Base-by-base conservation (phyloP, 2,797 vertebrate species). In the Acipenser oxyrinchus region DNA sequence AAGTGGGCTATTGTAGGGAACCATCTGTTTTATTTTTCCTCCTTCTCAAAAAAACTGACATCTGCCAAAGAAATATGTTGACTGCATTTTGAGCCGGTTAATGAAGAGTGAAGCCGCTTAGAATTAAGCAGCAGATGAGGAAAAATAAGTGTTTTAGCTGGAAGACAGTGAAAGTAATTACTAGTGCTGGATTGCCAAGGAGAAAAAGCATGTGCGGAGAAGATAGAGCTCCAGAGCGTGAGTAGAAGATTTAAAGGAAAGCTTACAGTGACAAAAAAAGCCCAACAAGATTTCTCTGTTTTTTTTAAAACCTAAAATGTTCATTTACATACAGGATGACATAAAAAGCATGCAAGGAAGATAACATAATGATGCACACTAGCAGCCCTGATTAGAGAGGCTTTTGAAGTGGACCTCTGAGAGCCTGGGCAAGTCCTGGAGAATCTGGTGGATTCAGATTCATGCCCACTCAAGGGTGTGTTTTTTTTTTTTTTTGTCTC, bases 11-110 rank as follows among this genome's bases (percentile, higher is more conserved):
- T 37, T 37, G 23, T 37, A 37, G 12, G 60, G 18, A 62, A 62
- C 18, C 10, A 51, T 51, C 18, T 57, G 65, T 48, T 51, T 23
- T 2, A 18, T 37, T 8, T 72, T 79, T 80, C 77, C 77, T 75
- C 51, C 48, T 68, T 71, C n/a, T 7, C 65, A 9, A 62, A 68
- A 72, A 74, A 68, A 68, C 62, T 48, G 58, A 66, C 69, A 66
- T 66, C 61, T 72, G 66, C 76, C 78, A 71, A 69, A 73, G 74
- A 75, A 15, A 73, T 48, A 71, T 70, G 76, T 73, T 79, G 76
- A 78, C 72, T 74, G 75, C 78, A 55, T 79, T 68, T 66, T 74
- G 71, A 76, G 74, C 72, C 60, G 76, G 76, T 78, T 78, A 78
- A 79, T 78, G 75, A 78, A 80, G 77, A 76, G 64, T 69, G 69